Base-by-base conservation (phyloP, 2,797 vertebrate genomes). In the Huso huso region DNA sequence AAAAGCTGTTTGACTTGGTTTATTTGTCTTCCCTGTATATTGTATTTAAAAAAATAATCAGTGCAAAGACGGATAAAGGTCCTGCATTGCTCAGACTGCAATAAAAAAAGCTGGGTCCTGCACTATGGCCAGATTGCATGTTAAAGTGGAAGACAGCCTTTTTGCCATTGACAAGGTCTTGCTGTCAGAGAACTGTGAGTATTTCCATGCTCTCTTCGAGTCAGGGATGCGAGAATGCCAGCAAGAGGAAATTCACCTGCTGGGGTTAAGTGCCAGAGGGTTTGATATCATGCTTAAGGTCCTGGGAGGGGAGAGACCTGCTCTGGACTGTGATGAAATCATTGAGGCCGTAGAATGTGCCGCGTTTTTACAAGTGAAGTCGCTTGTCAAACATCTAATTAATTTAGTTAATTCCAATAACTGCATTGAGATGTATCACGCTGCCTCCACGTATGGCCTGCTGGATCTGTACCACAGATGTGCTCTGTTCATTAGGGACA, bases 141-240 rank as follows among this genome's bases (percentile, higher is more conserved):
- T 98, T 69, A 79, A 75, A 64, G 84, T 98, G 61, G 86, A 83
- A 13, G 84, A 83, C 59, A 77, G 82, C 10, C 72, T 78, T 2
- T 98, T 97, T 71, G 77, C 72, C 0, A 89, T 90, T 62, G 89
- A 93, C 51, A 93, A 85, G 75, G 63, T 61, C 2, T 66, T 91
- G 72, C 75, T 97, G 69, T 76, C 85, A 61, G 76, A 89, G 65
- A 87, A 90, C 79, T 93, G 94, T 1, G 94, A 94, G 73, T 98
- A 94, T 69, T 98, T 98, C 81, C 85, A 89, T 12, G 96, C 93
- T 1, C 88, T 98, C 61, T 97, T 96, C 78, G 91, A 88, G 71
- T 98, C 95, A 0, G 96, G 95, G 66, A 98, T 98, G 95, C 84
- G 71, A 68, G 95, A 98, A 77, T 90, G 91, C 75, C 83, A 73